Percentiles rank a stretch among this genome's conserved stretches.
Conservation (phyloP, 2,113 vertebrate genomes). For the Sylvilagus bachmani region DNA sequence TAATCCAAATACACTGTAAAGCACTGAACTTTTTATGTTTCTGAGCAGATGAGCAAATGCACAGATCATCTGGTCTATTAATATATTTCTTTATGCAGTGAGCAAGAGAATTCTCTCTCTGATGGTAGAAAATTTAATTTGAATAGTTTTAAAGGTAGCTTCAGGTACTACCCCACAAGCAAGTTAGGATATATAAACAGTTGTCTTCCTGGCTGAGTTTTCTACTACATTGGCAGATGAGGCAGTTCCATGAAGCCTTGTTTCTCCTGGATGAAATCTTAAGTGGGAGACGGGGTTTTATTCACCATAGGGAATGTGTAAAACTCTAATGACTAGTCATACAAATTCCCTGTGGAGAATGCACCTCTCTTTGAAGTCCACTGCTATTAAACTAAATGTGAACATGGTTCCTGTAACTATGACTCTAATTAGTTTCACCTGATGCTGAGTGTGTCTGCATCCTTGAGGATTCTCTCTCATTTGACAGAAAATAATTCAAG, state of each 20-base stretch:
- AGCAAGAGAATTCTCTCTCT: background rate
- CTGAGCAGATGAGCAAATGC: background rate
- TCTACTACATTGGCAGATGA: background rate
- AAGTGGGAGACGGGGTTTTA: background rate
- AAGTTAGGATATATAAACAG: background rate
- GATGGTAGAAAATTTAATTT: background rate
- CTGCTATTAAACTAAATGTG: background rate
- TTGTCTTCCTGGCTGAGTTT: background rate
- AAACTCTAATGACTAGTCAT: background rate
- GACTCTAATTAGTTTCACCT: constrained; percentile 22
- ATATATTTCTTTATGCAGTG: background rate
- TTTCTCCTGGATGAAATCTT: background rate
- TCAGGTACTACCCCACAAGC: background rate
- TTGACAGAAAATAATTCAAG: background rate
- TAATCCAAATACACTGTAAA: background rate
- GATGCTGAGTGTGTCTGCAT: background rate
- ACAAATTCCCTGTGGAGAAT: background rate
- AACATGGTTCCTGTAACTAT: background rate
- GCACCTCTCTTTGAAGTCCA: background rate
- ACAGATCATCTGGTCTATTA: background rate
- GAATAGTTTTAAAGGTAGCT: too few species aligned
- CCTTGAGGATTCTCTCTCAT: background rate
- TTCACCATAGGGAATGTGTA: background rate
- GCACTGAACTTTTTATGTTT: background rate
- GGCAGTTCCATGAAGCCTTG: background rate